Percentiles rank a stretch among this genome's conserved stretches.
phyloP scores from a whole-genome alignment of 2,797 vertebrate genomes.

The Podarcis siculus region DNA sequence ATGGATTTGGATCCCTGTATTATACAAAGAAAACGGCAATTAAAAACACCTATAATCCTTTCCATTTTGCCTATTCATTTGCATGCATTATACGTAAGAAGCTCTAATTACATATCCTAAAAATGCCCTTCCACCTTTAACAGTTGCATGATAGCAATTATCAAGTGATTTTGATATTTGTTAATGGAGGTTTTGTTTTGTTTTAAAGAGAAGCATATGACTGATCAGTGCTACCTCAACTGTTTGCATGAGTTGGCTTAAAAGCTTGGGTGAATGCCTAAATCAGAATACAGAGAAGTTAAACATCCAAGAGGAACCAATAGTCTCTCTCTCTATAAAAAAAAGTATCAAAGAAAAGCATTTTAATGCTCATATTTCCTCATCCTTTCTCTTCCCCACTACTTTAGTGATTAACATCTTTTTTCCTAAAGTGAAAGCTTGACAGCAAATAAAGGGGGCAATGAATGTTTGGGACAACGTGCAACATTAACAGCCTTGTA shows the following conservation, averaged over 20 bases:
- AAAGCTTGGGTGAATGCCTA: background rate
- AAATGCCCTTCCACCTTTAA: too few species aligned
- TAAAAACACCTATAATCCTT: too few species aligned
- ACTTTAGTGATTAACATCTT: background rate
- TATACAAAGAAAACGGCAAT: too few species aligned
- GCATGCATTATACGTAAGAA: too few species aligned
- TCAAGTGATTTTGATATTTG: background rate
- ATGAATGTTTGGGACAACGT: background rate
- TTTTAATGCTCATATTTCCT: background rate
- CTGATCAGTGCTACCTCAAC: background rate
- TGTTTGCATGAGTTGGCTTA: background rate
- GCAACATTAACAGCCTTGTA: conserved; percentile 25
- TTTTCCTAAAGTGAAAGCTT: conserved; percentile 3
- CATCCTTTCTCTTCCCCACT: background rate
- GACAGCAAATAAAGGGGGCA: conserved; percentile 12
- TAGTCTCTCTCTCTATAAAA: background rate
- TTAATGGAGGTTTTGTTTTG: background rate
- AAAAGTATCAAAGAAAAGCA: background rate
- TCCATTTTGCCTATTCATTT: too few species aligned
- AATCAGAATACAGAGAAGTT: background rate
- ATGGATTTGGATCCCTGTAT: too few species aligned
- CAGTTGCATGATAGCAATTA: background rate
- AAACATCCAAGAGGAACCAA: background rate
- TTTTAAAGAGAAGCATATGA: background rate
- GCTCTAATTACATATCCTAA: too few species aligned